Percentiles rank a stretch among this genome's conserved stretches.
phyloP scores from a whole-genome alignment of 2,888 invertebrate genomes.

The Aleiodes alternator region DNA sequence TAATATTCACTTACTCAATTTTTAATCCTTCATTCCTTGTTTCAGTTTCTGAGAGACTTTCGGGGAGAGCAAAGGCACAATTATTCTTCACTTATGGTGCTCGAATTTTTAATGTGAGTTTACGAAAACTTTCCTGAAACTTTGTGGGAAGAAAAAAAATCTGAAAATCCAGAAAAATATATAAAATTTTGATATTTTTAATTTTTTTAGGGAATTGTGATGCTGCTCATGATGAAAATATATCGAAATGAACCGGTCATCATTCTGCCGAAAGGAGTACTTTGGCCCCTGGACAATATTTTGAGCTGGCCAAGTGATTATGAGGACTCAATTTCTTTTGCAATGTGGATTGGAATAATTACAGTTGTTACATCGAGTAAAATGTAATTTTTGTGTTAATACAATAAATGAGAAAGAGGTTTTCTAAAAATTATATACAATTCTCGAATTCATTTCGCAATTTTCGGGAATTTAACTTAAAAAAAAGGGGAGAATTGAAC shows the following conservation, averaged over 20 bases:
- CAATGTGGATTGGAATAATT: conserved; percentile 64
- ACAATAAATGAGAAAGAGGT: no score
- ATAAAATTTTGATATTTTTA: neutral
- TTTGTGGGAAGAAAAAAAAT: no score
- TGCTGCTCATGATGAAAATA: conserved; percentile 59
- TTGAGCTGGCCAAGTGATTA: conserved; percentile 69
- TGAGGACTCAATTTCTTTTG: conserved; percentile 67
- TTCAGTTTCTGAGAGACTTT: conserved; percentile 57
- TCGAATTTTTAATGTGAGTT: conserved; percentile 64
- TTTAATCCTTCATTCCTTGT: conserved; percentile 42
- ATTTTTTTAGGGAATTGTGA: conserved; percentile 59
- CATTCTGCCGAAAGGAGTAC: conserved; percentile 61
- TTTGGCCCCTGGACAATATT: conserved; percentile 67
- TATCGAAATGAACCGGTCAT: conserved; percentile 67
- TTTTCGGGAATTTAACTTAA: no score
- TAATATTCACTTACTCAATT: neutral
- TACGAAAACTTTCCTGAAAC: neutral
- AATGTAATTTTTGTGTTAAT: conserved; percentile 45
- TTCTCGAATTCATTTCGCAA: no score
- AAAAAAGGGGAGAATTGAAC: no score
- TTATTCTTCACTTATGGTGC: conserved; percentile 59
- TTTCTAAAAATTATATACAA: no score
- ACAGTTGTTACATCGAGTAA: conserved; percentile 59
- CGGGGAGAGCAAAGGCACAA: conserved; percentile 57
- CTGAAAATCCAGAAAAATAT: no score